phyloP scores from a whole-genome alignment of 2,797 vertebrate genomes.

The Phoxinus dragarum region DNA sequence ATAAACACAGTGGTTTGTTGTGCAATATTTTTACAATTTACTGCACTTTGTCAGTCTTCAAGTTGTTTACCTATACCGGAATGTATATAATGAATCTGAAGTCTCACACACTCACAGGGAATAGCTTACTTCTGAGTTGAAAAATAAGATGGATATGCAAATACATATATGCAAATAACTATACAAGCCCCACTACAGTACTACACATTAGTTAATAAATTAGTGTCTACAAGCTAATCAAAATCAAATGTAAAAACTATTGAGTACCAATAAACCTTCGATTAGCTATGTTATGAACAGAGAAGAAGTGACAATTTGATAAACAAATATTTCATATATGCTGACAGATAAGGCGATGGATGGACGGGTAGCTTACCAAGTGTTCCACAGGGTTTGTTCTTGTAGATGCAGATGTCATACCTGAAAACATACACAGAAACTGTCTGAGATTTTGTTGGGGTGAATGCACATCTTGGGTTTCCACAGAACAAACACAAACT shows the following conservation, averaged over 20 bases:
- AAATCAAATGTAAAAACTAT: not conserved
- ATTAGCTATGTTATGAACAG: slow-evolving; percentile 46
- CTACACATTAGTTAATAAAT: slow-evolving; percentile 20
- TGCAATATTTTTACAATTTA: not conserved
- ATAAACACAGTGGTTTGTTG: slow-evolving; percentile 23
- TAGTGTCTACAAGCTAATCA: slow-evolving; percentile 15
- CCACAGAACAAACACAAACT: slow-evolving; percentile 24
- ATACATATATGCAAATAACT: slow-evolving; percentile 6
- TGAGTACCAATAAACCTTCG: slow-evolving; percentile 27
- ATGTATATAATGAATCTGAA: not conserved
- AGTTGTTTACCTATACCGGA: not conserved
- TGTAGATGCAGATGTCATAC: slow-evolving; percentile 99
- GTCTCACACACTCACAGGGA: slow-evolving; percentile 11
- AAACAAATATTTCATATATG: slow-evolving; percentile 6
- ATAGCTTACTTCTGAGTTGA: not conserved
- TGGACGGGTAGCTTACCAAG: slow-evolving; percentile 81
- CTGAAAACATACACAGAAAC: slow-evolving; percentile 69
- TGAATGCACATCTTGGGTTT: slow-evolving; percentile 2
- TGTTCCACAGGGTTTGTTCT: slow-evolving; percentile 98
- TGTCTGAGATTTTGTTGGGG: not conserved
- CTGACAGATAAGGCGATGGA: not conserved
- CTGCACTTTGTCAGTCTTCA: not conserved
- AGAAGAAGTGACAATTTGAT: not conserved
- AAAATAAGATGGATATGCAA: slow-evolving; percentile 16
- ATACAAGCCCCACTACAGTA: not conserved